Evolutionary conservation across 2,113 vertebrate species (phyloP).

Genomic region (Turnix velox): DNA sequence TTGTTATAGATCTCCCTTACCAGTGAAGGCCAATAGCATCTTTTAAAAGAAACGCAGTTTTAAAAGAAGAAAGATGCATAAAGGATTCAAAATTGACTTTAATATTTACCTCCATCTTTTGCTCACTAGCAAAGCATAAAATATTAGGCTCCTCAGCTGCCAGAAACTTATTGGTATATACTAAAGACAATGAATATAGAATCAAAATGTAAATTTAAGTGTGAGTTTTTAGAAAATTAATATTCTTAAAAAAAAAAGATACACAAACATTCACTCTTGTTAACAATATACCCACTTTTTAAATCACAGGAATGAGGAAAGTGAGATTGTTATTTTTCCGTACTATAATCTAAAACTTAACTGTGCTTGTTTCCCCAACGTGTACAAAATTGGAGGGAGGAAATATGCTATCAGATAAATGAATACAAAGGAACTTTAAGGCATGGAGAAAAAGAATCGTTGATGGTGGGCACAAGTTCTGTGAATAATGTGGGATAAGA

Average conservation of each 20-base stretch:
- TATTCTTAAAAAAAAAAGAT: too few species aligned
- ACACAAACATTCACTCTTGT: not conserved
- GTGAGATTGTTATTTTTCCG: not conserved
- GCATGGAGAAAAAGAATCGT: not conserved
- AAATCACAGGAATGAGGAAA: not conserved
- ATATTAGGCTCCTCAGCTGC: not conserved
- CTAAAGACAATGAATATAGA: not conserved
- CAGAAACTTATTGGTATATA: not conserved
- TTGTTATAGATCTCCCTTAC: not conserved
- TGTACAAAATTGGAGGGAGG: not conserved
- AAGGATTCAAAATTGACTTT: not conserved
- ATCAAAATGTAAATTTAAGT: not conserved
- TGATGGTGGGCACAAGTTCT: not conserved
- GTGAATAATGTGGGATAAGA: not conserved
- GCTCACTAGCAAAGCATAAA: not conserved
- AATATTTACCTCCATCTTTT: not conserved
- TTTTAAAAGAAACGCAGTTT: not conserved
- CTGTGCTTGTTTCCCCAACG: fast-evolving
- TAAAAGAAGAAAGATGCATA: not conserved
- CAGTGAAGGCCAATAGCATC: not conserved
- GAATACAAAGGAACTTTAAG: not conserved
- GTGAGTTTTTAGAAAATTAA: not conserved
- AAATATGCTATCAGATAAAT: not conserved
- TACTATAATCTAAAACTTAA: not conserved
- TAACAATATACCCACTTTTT: not conserved